Conservation (phyloP, 2,888 invertebrate genomes). For the Rotaria sp. region DNA sequence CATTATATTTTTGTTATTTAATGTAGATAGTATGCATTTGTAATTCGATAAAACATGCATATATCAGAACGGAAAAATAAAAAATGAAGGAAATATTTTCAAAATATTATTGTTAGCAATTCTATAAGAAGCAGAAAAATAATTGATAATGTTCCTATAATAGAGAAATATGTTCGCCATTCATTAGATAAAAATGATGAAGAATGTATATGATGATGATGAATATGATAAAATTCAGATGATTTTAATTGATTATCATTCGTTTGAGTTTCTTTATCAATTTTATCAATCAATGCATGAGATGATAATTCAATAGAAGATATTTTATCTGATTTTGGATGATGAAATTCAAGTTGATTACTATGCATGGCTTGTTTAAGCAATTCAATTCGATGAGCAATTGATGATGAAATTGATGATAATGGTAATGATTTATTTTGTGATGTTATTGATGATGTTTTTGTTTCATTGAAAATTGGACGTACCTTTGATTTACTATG, state of each 20-base stretch:
- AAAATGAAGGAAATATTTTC: neutral
- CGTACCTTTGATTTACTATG: neutral
- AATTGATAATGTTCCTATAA: neutral
- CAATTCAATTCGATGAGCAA: conserved; percentile 17
- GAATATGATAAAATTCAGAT: neutral
- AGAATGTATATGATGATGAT: neutral
- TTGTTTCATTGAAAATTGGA: neutral
- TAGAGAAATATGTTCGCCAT: neutral
- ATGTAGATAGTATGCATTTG: neutral
- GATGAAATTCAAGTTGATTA: neutral
- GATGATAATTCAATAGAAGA: neutral
- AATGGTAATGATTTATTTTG: neutral
- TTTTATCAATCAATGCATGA: neutral
- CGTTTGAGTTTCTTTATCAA: neutral
- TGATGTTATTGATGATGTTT: no score
- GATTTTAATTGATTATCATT: neutral
- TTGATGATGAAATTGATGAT: neutral
- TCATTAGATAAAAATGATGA: neutral
- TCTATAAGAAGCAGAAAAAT: neutral
- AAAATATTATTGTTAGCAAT: neutral
- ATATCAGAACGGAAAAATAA: neutral
- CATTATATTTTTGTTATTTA: neutral
- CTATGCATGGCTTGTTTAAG: neutral
- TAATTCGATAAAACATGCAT: neutral
- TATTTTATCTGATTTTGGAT: neutral